Base-by-base conservation (phyloP, 2,113 vertebrate genomes). In the Corvus cornix region DNA sequence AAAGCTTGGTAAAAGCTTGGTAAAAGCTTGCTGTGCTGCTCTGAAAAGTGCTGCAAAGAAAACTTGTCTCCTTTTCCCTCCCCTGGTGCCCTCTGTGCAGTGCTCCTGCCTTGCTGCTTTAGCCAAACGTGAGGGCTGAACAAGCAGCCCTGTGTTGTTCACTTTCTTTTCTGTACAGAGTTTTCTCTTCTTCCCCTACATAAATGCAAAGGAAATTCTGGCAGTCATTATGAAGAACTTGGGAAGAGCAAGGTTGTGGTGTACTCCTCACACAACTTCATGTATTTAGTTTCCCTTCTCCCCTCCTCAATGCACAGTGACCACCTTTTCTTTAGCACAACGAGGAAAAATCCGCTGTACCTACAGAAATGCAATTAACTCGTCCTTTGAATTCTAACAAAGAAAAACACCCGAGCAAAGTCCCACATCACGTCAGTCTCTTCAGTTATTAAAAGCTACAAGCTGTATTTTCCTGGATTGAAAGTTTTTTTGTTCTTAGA, bases 81-180 rank as follows among this genome's bases (percentile, higher is more conserved):
- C 10, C 41, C 37, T 4, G 26, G 4, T 49, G 62, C 84, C 92
- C 51, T 43, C 75, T 62, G 72, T n/a, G 31, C 59, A 4, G n/a
- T 6, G 33, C 72, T 66, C 53, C 51, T 3, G 52, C 75, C 58
- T 16, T 10, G 41, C 63, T 56, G 35, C 78, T 48, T 27, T 4
- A 30, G 74, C 62, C 82, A 58, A 9, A 21, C 0, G 0, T 0
- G 31, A 58, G 59, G 28, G 14, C 49, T 49, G 58, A 24, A 52
- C 64, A 26, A 31, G 33, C 76, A 52, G 23, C 22, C 1, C 51
- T 10, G 41, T 1, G 1, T 6, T 64, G n/a, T 41, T 91, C 53
- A 28, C n/a, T 82, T 81, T 8, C 19, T 43, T 55, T 52, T 18
- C 76, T 7, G 2, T 3, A 3, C 3, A 31, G 23, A 51, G 16